Evolutionary conservation across 2,888 invertebrate species (phyloP), one percentile per base, ranked within the genome.

Genomic region (Cantharis nigra): DNA sequence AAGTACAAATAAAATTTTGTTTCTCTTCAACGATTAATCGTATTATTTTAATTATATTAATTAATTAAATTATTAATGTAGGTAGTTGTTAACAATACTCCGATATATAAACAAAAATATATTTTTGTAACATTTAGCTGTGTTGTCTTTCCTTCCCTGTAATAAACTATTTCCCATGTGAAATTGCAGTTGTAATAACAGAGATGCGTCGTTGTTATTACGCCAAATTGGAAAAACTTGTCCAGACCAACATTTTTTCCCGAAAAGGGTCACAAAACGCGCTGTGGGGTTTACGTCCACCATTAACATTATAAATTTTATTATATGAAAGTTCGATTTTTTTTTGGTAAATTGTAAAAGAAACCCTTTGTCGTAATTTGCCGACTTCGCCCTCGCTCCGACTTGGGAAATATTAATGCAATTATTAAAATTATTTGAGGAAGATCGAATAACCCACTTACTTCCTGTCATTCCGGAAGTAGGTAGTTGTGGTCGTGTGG

Each of bases 351-450:
- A 75, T 75, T 70, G 30, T 69, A 69, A 69, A 76, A 76, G 76
- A 72, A 79, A 79, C 79, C 79, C 79, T 76, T 79, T 77, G 65
- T 65, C 69, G 71, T 74, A 79, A 79, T 79, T 77, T 79, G 77
- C 76, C 74, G 76, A 69, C 71, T 30, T 71, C 33, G 33, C 83
- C 83, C 80, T 49, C 49, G 49, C 49, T 49, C 76, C 77, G 81
- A 82, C 83, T 81, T 83, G 82, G 81, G 83, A 83, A 83, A 83
- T 81, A 84, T 84, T 84, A 82, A 83, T 81, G 84, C 84, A 86
- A 86, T 86, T 85, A 85, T 82, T 83, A 82, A 85, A 86, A 86
- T 86, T 85, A 85, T 86, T 85, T 84, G 85, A 86, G 81, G 85
- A 86, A 83, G 82, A 85, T 85, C 82, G 81, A 85, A 82, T 85